Conservation (phyloP, 2,113 vertebrate genomes). For the Ophiodon elongatus region DNA sequence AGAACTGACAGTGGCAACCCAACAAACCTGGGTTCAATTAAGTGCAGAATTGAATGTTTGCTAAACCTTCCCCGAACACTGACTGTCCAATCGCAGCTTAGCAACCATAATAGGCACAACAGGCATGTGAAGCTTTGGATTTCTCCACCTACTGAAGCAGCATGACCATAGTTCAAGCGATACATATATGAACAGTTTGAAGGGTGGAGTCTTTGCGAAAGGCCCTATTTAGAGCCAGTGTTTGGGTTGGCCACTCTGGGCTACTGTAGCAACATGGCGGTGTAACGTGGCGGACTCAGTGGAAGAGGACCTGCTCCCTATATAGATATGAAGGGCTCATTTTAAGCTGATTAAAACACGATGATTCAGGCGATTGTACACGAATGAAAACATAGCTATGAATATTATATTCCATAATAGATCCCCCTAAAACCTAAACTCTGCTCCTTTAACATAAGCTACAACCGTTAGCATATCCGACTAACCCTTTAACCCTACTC, state of each 20-base stretch:
- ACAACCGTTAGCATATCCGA: too few relatives aligned
- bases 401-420: not conserved
- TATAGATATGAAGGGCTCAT: not conserved
- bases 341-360: not conserved
- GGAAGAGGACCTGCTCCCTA: not conserved
- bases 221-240: not conserved
- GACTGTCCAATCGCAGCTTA: not conserved
- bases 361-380: not conserved
- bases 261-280: not conserved
- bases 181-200: not conserved
- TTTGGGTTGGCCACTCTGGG: not conserved
- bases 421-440: not conserved
- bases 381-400: not conserved
- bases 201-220: too few relatives aligned
- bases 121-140: not conserved
- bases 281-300: not conserved
- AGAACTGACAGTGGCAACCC: constrained; percentile 1
- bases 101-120: not conserved
- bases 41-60: not conserved
- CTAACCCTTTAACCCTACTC: not conserved
- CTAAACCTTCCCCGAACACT: not conserved
- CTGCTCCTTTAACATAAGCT: not conserved
- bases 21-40: not conserved
- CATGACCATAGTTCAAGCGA: not conserved
- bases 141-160: not conserved